These are phyloP conservation scores for Calliopum simillimum DNA, from an alignment of 2,888 invertebrate genomes.

Conservation along the genomic window DNA sequence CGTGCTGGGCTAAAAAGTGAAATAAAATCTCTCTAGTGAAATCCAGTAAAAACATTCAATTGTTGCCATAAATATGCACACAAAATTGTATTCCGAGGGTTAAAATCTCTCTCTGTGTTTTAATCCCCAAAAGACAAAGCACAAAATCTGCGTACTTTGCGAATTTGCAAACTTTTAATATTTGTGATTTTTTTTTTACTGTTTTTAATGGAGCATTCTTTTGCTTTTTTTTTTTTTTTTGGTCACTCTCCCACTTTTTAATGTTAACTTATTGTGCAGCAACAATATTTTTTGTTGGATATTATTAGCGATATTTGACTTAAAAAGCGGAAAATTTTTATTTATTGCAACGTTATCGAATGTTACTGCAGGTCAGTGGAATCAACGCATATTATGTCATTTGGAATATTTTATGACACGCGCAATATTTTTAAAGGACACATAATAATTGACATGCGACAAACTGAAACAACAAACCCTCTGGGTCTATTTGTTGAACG, in stretches of 20 bases:
- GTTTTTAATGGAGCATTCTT: background rate
- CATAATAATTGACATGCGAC: background rate
- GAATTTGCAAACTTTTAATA: background rate
- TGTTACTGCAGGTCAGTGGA: too few relatives aligned
- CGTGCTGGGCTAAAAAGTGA: background rate
- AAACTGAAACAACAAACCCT: background rate
- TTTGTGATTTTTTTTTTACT: background rate
- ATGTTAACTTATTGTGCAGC: too few relatives aligned
- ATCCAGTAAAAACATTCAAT: constrained; percentile 6
- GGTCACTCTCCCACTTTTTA: background rate
- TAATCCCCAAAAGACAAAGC: background rate
- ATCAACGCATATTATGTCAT: too few relatives aligned
- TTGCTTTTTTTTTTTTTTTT: background rate
- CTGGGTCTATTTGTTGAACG: background rate
- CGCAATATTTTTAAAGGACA: too few relatives aligned
- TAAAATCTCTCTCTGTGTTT: background rate
- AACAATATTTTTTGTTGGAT: too few relatives aligned
- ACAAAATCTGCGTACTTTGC: background rate
- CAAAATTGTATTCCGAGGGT: background rate
- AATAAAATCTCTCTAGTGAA: background rate
- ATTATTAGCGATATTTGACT: too few relatives aligned
- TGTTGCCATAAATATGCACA: constrained; percentile 14
- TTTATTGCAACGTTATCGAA: too few relatives aligned
- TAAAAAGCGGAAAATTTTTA: too few relatives aligned
- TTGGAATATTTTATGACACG: too few relatives aligned